Evolutionary conservation across 2,888 invertebrate species (phyloP).

Genomic region (Mythimna ferrago): DNA sequence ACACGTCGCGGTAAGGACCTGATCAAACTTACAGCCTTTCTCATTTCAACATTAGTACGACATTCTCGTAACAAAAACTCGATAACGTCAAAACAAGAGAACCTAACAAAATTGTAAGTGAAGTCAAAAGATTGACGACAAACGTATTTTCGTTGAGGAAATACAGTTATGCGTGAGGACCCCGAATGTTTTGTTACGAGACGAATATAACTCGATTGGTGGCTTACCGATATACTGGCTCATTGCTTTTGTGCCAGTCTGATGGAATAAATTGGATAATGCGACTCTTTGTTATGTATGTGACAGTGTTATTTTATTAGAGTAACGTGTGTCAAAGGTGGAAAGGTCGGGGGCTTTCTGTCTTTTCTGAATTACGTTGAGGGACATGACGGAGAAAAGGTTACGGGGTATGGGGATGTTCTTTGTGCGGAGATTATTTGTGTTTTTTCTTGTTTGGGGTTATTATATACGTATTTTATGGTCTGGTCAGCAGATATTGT

Average conservation of each 20-base stretch:
- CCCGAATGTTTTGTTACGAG: slow-evolving; percentile 52
- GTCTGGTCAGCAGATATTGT: too few relatives aligned
- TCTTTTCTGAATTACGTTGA: slow-evolving; percentile 44
- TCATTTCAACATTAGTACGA: background rate
- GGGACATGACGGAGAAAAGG: slow-evolving; percentile 19
- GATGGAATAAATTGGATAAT: slow-evolving; percentile 79
- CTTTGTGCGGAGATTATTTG: slow-evolving; percentile 3
- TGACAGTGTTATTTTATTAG: slow-evolving; percentile 62
- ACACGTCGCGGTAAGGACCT: too few relatives aligned
- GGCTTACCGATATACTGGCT: slow-evolving; percentile 77
- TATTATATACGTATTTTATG: too few relatives aligned
- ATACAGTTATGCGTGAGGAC: slow-evolving; percentile 46
- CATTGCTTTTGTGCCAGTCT: slow-evolving; percentile 77
- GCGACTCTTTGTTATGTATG: slow-evolving; percentile 62
- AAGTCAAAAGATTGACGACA: slow-evolving; percentile 56
- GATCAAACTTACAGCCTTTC: background rate
- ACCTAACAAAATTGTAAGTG: slow-evolving; percentile 54
- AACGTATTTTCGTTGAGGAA: slow-evolving; percentile 59
- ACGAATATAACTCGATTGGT: slow-evolving; percentile 67
- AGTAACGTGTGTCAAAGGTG: slow-evolving; percentile 52
- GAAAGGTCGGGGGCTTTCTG: slow-evolving; percentile 23
- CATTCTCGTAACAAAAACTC: slow-evolving; percentile 25
- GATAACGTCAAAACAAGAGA: slow-evolving; percentile 44
- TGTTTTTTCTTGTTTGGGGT: background rate
- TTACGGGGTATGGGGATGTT: background rate